phyloP scores from a whole-genome alignment of 2,113 vertebrate species.

The Dinomys branickii region DNA sequence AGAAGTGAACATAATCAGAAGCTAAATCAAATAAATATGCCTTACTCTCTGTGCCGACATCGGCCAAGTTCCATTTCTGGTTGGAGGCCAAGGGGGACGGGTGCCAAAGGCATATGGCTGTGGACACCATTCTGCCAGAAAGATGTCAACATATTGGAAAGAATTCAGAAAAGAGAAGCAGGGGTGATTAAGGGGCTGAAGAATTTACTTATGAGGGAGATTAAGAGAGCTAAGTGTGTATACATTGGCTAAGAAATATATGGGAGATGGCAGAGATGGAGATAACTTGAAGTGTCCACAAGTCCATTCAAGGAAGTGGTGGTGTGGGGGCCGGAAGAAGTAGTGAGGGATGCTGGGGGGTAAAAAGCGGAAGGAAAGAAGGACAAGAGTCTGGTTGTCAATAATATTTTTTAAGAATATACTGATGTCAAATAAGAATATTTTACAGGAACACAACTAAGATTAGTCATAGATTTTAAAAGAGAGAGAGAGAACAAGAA shows the following conservation, averaged over 20 bases:
- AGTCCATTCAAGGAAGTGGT: constrained; percentile 53
- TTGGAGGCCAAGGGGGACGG: constrained; percentile 72
- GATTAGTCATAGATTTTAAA: neutral
- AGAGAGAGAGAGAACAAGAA: neutral
- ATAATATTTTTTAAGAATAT: neutral
- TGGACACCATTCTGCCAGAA: constrained; percentile 75
- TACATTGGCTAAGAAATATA: constrained; percentile 73
- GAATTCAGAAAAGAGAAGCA: constrained; percentile 84
- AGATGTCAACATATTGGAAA: constrained; percentile 83
- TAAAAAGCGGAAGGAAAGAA: constrained; percentile 1
- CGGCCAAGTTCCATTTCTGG: constrained; percentile 81
- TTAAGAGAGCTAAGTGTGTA: constrained; percentile 81
- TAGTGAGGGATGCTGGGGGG: neutral
- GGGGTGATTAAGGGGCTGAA: constrained; percentile 82
- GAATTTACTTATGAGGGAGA: constrained; percentile 83
- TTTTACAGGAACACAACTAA: neutral
- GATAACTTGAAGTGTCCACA: constrained; percentile 66
- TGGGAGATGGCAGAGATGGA: constrained; percentile 11
- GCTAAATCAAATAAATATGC: constrained; percentile 84
- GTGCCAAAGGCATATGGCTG: constrained; percentile 82
- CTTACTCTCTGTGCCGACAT: constrained; percentile 78
- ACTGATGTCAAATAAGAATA: constrained; percentile 21
- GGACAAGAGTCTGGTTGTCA: neutral
- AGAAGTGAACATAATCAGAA: constrained; percentile 83
- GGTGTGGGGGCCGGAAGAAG: constrained; percentile 38